phyloP scores from a whole-genome alignment of 2,797 vertebrate genomes.

The Schizothorax lantsangensis region DNA sequence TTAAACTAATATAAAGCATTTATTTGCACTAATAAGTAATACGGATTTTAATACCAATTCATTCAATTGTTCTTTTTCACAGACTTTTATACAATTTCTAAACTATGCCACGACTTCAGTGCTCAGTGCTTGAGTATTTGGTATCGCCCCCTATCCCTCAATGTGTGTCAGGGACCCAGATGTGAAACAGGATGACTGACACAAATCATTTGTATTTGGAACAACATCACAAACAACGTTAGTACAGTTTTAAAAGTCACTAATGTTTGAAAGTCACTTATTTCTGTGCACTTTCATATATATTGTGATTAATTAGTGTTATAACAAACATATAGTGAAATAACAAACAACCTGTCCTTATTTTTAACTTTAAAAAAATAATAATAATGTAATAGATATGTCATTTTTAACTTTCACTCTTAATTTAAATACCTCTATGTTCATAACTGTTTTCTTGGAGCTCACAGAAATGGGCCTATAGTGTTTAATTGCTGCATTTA shows the following conservation, averaged over 20 bases:
- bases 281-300: not conserved
- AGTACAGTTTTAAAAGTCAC: not conserved
- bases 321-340: not conserved
- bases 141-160: constrained; percentile 69
- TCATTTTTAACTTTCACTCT: not conserved
- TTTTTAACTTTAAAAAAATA: not conserved
- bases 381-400: not conserved
- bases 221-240: not conserved
- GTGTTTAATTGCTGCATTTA: not conserved
- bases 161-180: constrained; percentile 68
- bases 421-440: not conserved
- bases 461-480: not conserved
- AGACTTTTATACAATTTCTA: not conserved
- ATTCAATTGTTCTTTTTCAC: not conserved
- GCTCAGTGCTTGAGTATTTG: constrained; percentile 43
- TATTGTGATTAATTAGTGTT: no score
- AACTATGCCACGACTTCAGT: constrained; percentile 65
- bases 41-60: not conserved
- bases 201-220: not conserved
- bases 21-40: not conserved
- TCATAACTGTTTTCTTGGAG: not conserved
- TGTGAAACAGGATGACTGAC: constrained; percentile 73
- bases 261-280: no score
- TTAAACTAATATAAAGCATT: not conserved
- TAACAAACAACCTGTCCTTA: not conserved